Evolutionary conservation across 2,888 invertebrate species (phyloP), one percentile per base, ranked within the genome.

Genomic region (Eumerus sabulonum): DNA sequence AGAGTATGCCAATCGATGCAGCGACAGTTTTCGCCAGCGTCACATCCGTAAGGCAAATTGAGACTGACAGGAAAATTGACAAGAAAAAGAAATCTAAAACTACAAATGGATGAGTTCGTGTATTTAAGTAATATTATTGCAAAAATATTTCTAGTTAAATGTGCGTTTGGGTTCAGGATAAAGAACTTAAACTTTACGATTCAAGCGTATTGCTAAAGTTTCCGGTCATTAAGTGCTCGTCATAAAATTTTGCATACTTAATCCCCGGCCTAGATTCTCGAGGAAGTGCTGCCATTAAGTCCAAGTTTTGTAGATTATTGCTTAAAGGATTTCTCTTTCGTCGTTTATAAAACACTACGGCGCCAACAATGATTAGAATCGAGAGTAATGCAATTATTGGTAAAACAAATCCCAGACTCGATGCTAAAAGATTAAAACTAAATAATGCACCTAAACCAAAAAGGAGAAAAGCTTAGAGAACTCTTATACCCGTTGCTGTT

Each of bases 151-250:
- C 7, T 27, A 4, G 7, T 27, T 7, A 40, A 40, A 40, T 40
- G 9, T 40, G 40, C 11, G 3, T 40, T 40, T 27, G 27, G 27
- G n/a, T n/a, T n/a, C n/a, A 27, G 27, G 27, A 11, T 36, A 9
- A n/a, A 14, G 36, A 17, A 13, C 3, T 16, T 12, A 27, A 44
- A 2, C 36, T 40, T 40, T 9, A 40, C n/a, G 12, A 40, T 40
- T 40, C 40, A n/a, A n/a, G 12, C 16, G 35, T 35, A 17, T 64
- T 76, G 50, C 47, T 66, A 17, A 81, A 74, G 19, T 16, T 76
- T 27, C 81, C 81, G 9, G 81, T 76, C 81, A 81, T 81, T 36
- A 81, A 63, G 53, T 81, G 81, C 18, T 81, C 81, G 42, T 81
- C 81, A 35, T 71, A 76, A 27, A 81, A 81, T 12, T 81, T 81